These are phyloP conservation scores for Loris lydekkerianus DNA, from an alignment of 2,797 vertebrate species.

Conservation along the genomic window DNA sequence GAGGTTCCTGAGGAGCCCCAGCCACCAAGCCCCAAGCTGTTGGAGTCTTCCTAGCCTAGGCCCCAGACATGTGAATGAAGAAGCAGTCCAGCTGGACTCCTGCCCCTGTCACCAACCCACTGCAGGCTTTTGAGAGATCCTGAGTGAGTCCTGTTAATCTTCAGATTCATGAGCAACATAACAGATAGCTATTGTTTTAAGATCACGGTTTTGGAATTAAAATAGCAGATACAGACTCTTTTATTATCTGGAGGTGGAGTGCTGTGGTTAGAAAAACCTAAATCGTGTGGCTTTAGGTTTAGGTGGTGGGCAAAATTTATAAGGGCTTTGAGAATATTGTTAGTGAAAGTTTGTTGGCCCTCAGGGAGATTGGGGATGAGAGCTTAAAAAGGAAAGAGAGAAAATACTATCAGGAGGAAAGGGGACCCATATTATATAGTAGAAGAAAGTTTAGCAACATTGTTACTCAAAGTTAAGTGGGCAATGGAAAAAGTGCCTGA, in stretches of 20 bases:
- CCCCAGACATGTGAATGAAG: background rate
- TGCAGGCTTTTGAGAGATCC: background rate
- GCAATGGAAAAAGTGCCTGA: background rate
- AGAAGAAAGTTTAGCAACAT: conserved; percentile 1
- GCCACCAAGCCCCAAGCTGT: background rate
- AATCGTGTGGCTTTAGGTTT: background rate
- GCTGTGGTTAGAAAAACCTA: background rate
- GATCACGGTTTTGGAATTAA: background rate
- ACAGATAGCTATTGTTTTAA: background rate
- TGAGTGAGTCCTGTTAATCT: background rate
- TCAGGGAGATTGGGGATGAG: background rate
- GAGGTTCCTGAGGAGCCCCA: background rate
- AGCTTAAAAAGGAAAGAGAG: conserved; percentile 4
- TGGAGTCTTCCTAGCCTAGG: background rate
- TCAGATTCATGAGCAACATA: background rate
- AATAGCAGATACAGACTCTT: background rate
- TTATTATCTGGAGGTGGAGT: background rate
- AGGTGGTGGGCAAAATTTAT: background rate
- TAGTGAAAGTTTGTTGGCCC: background rate
- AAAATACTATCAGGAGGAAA: background rate
- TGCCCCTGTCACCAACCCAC: background rate
- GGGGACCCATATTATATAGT: background rate
- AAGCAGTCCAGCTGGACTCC: background rate
- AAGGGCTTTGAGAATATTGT: conserved; percentile 10
- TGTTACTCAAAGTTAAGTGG: conserved; percentile 5